Conservation (phyloP, 2,888 invertebrate genomes). For the Cantharis rustica region DNA sequence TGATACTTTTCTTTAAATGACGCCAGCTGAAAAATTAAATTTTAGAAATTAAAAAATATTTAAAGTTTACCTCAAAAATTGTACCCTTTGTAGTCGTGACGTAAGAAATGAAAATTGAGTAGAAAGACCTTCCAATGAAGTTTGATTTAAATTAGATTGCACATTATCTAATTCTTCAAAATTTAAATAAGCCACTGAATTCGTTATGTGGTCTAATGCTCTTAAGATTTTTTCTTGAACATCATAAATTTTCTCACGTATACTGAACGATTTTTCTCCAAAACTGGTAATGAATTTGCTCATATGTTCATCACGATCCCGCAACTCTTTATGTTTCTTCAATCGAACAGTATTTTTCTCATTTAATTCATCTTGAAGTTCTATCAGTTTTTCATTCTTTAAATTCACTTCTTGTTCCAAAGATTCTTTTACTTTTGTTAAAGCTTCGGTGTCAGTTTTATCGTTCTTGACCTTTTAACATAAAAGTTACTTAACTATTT, state of each 20-base stretch:
- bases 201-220: slow-evolving; percentile 33
- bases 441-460: slow-evolving; percentile 41
- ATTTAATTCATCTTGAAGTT: slow-evolving; percentile 38
- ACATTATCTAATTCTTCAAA: slow-evolving; percentile 36
- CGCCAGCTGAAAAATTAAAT: slow-evolving; percentile 1
- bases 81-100: slow-evolving; percentile 11
- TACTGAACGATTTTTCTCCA: slow-evolving; percentile 13
- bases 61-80: not conserved
- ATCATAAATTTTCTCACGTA: slow-evolving; percentile 15
- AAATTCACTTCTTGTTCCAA: slow-evolving; percentile 36
- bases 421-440: slow-evolving; percentile 36
- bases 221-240: slow-evolving; percentile 24
- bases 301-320: slow-evolving; percentile 40
- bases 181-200: slow-evolving; percentile 33
- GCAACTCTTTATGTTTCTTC: slow-evolving; percentile 41
- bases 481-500: not conserved
- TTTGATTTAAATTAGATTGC: slow-evolving; percentile 26
- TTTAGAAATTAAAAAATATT: not conserved
- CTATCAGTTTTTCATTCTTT: slow-evolving; percentile 35
- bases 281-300: slow-evolving; percentile 27
- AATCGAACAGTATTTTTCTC: slow-evolving; percentile 40
- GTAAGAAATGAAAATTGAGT: slow-evolving; percentile 5
- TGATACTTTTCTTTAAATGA: slow-evolving; percentile 22
- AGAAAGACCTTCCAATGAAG: slow-evolving; percentile 12
- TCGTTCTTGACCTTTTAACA: slow-evolving; percentile 39